Conservation (phyloP, 2,888 invertebrate genomes). For the Caenorhabditis sp. region DNA sequence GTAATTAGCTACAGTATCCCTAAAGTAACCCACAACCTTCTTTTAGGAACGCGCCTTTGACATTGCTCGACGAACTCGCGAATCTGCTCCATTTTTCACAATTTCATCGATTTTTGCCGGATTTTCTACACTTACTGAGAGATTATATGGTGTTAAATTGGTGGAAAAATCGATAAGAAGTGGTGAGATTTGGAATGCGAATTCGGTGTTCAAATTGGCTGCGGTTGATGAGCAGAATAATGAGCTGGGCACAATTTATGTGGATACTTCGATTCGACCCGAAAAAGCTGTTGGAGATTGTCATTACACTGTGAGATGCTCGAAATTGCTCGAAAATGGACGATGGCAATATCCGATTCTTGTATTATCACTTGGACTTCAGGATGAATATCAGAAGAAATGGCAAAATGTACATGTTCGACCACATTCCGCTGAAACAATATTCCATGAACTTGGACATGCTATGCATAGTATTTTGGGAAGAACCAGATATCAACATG, state of each 20-base stretch:
- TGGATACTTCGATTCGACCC: conserved; percentile 89
- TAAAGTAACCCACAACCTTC: too few species aligned
- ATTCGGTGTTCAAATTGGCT: conserved; percentile 58
- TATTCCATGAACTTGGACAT: conserved; percentile 99
- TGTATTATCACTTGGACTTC: conserved; percentile 64
- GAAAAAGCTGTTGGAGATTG: conserved; percentile 96
- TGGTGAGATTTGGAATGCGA: conserved; percentile 48
- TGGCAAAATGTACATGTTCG: conserved; percentile 34
- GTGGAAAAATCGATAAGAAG: conserved; percentile 75
- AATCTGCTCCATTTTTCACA: conserved; percentile 30
- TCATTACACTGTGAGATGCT: conserved; percentile 96
- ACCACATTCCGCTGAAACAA: conserved; percentile 81
- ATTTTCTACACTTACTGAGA: conserved; percentile 85
- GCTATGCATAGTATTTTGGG: conserved; percentile 98
- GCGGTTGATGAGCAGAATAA: conserved; percentile 80
- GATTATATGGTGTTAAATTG: conserved; percentile 84
- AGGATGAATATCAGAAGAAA: conserved; percentile 10
- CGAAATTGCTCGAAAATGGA: conserved; percentile 76
- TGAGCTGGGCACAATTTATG: conserved; percentile 91
- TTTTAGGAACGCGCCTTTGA: conserved; percentile 42
- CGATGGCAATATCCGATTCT: conserved; percentile 65
- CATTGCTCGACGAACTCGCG: conserved; percentile 18
- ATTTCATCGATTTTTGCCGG: conserved; percentile 76
- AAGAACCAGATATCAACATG: conserved; percentile 92
- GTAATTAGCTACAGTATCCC: too few species aligned